A percentile compares a stretch with the other conserved stretches of the same genome.
These are phyloP conservation scores for Reticulitermes lucifugus DNA, from an alignment of 2,888 invertebrate genomes.

Conservation along the genomic window DNA sequence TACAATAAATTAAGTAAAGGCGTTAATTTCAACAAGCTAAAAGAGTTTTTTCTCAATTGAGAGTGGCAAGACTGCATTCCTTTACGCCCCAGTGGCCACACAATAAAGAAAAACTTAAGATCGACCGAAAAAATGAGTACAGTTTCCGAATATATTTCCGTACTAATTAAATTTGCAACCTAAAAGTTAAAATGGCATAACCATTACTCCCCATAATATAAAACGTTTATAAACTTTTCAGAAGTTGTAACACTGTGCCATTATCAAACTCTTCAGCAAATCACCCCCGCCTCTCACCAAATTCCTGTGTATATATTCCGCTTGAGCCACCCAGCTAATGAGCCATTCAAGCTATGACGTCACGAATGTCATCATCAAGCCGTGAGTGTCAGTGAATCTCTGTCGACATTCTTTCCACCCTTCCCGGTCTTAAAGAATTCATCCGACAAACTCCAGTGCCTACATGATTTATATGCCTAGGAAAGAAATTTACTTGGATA, in stretches of 20 bases:
- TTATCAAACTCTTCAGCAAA: background rate
- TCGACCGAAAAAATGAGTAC: too few relatives aligned
- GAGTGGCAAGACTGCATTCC: too few relatives aligned
- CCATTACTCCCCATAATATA: background rate
- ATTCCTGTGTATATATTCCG: background rate
- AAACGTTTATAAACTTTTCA: background rate
- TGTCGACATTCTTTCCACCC: constrained; percentile 6
- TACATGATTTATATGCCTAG: constrained; percentile 9
- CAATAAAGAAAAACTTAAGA: too few relatives aligned
- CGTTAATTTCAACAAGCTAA: too few relatives aligned
- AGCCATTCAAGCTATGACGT: constrained; percentile 3
- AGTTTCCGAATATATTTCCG: background rate
- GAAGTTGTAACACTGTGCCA: background rate
- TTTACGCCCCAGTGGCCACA: too few relatives aligned
- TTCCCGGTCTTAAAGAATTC: constrained; percentile 9
- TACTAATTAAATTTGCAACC: background rate
- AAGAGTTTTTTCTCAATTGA: too few relatives aligned
- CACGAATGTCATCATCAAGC: constrained; percentile 3
- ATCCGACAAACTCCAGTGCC: background rate
- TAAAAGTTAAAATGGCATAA: background rate
- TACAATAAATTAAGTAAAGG: too few relatives aligned
- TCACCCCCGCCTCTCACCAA: background rate
- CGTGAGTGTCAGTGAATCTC: background rate
- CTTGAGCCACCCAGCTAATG: constrained; percentile 1
- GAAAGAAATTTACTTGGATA: background rate